A percentile compares a stretch with the other conserved stretches of the same genome.
These are phyloP conservation scores for Tryphoninae sp. DNA, from an alignment of 2,888 invertebrate species.

Conservation along the genomic window DNA sequence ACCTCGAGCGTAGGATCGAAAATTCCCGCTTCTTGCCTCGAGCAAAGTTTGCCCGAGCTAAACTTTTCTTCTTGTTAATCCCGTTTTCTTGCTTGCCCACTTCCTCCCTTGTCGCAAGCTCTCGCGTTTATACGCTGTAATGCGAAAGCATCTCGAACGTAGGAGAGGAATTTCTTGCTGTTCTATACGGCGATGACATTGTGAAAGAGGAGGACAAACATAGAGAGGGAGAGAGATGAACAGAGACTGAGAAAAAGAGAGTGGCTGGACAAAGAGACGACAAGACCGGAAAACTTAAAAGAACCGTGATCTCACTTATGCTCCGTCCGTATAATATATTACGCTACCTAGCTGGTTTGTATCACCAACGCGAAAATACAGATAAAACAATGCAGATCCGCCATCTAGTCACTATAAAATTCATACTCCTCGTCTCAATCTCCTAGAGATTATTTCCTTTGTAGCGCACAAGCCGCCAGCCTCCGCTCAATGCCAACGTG, in stretches of 20 bases:
- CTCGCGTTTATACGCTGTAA: slow-evolving; percentile 20
- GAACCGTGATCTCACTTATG: slow-evolving; percentile 9
- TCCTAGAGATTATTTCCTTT: too few species aligned
- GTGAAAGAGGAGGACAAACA: background rate
- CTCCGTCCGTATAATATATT: slow-evolving; percentile 4
- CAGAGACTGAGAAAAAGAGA: background rate
- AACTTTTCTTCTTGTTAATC: slow-evolving; percentile 44
- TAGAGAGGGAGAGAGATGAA: background rate
- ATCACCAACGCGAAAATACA: background rate
- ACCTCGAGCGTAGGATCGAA: slow-evolving; percentile 26
- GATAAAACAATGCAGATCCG: too few species aligned
- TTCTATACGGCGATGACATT: background rate
- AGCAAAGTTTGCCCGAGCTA: slow-evolving; percentile 43
- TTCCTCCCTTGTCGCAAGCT: background rate
- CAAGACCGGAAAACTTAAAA: slow-evolving; percentile 37
- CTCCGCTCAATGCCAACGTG: too few species aligned
- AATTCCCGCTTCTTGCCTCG: slow-evolving; percentile 33
- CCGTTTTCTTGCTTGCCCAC: slow-evolving; percentile 7
- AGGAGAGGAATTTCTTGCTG: slow-evolving; percentile 46
- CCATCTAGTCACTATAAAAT: too few species aligned
- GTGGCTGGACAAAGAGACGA: background rate
- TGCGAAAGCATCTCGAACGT: slow-evolving; percentile 23
- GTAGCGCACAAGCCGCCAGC: too few species aligned
- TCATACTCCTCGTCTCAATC: too few species aligned
- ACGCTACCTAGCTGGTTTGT: background rate